phyloP scores from a whole-genome alignment of 2,797 vertebrate genomes.

The Tauraco hartlaubi region DNA sequence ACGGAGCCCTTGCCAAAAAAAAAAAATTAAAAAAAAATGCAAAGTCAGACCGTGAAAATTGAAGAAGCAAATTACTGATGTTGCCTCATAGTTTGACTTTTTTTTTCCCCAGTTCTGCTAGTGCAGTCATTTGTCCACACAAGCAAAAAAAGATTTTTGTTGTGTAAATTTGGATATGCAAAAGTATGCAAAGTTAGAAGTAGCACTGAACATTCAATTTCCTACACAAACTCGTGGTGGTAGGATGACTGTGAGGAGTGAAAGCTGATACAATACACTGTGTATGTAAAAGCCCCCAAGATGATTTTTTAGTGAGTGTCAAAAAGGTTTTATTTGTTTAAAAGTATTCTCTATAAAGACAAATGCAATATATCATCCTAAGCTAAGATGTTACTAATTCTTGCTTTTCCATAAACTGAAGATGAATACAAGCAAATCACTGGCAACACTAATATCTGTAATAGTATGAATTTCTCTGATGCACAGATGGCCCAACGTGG shows the following conservation, averaged over 20 bases:
- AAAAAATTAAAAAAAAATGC: neutral
- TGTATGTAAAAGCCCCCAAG: neutral
- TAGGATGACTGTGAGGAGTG: neutral
- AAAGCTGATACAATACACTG: neutral
- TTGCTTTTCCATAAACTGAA: neutral
- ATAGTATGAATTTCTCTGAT: neutral
- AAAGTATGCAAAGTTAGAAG: neutral
- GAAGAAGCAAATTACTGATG: neutral
- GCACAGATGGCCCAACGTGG: neutral
- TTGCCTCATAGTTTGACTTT: neutral
- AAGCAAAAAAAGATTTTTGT: neutral
- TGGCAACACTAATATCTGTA: rapidly evolving
- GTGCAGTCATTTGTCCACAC: neutral
- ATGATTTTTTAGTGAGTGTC: neutral
- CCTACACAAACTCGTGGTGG: neutral
- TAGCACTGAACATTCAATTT: neutral
- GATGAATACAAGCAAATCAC: neutral
- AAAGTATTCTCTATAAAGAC: neutral
- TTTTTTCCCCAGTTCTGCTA: neutral
- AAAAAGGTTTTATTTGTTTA: neutral
- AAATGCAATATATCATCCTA: neutral
- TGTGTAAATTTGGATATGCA: neutral
- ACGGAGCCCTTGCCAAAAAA: neutral
- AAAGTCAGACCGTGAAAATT: neutral
- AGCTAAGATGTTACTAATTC: neutral